Conservation (phyloP, 1,140 invertebrate species). For the Octopus sinensis region DNA sequence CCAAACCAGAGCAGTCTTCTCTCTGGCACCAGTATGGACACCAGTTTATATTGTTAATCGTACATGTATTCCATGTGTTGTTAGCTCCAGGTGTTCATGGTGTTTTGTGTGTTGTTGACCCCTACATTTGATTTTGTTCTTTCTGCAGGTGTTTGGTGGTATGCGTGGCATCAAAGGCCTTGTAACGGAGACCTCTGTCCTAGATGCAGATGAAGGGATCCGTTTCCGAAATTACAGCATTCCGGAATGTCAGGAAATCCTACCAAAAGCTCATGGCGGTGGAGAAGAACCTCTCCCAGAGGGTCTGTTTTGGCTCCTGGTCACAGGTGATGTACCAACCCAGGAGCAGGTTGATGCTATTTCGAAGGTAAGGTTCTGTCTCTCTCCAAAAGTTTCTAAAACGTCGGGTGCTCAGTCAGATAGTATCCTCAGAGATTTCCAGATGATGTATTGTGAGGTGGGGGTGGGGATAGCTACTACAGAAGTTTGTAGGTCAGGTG, state of each 20-base stretch:
- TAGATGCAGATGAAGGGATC: conserved; percentile 94
- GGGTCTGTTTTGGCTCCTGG: conserved; percentile 91
- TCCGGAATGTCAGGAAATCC: conserved; percentile 86
- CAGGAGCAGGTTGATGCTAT: conserved; percentile 71
- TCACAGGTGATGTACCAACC: conserved; percentile 87
- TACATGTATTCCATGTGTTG: too few species aligned
- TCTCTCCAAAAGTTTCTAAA: too few species aligned
- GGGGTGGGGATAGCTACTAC: too few species aligned
- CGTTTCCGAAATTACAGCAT: conserved; percentile 92
- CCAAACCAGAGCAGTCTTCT: too few species aligned
- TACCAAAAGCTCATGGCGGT: conserved; percentile 78
- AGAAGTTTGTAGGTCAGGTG: neutral
- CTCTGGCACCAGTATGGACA: too few species aligned
- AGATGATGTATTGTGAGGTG: too few species aligned
- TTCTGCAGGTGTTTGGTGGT: conserved; percentile 86
- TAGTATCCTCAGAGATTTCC: too few species aligned
- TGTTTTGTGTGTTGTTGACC: too few species aligned
- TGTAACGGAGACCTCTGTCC: conserved; percentile 90
- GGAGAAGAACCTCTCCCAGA: conserved; percentile 89
- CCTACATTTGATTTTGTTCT: neutral
- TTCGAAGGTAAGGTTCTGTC: conserved; percentile 63
- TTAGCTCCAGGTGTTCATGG: too few species aligned
- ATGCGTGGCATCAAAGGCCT: conserved; percentile 95
- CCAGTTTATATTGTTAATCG: too few species aligned
- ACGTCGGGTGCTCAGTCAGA: too few species aligned